Evolutionary conservation across 1,140 invertebrate species (phyloP).

Genomic region (Lepidurus couesii): DNA sequence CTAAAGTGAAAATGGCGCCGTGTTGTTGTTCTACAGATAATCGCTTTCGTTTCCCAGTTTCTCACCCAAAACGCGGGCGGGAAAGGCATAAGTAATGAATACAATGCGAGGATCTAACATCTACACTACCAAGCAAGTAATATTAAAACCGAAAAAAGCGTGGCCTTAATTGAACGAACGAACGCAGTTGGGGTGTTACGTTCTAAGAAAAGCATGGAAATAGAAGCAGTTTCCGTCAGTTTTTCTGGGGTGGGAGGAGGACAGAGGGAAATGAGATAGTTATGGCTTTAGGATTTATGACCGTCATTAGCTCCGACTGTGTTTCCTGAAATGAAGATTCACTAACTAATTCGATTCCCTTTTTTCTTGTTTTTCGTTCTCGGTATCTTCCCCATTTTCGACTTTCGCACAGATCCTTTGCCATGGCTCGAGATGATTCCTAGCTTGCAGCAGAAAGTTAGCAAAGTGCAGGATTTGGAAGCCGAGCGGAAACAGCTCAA

Average conservation of each 20-base stretch:
- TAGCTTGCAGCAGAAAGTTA: constrained; percentile 48
- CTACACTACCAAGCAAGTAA: background rate
- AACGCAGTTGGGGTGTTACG: background rate
- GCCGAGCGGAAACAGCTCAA: constrained; percentile 52
- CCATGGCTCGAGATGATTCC: constrained; percentile 48
- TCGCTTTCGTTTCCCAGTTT: too few species aligned
- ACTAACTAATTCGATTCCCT: background rate
- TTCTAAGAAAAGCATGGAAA: background rate
- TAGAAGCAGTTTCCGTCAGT: background rate
- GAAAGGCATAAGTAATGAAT: background rate
- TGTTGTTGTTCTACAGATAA: too few species aligned
- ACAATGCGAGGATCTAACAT: background rate
- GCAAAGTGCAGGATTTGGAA: constrained; percentile 49
- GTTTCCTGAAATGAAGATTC: background rate
- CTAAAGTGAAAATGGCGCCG: too few species aligned
- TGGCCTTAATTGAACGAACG: constrained; percentile 1
- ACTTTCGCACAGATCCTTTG: constrained; percentile 46
- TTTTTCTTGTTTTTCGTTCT: background rate
- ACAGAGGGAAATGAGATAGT: background rate
- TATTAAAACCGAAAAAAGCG: background rate
- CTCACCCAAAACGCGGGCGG: too few species aligned
- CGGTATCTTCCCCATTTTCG: background rate
- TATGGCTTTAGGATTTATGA: constrained; percentile 19
- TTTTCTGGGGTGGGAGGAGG: background rate
- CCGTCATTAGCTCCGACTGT: background rate